phyloP scores from a whole-genome alignment of 2,888 invertebrate species.

The Criorhina ranunculi region DNA sequence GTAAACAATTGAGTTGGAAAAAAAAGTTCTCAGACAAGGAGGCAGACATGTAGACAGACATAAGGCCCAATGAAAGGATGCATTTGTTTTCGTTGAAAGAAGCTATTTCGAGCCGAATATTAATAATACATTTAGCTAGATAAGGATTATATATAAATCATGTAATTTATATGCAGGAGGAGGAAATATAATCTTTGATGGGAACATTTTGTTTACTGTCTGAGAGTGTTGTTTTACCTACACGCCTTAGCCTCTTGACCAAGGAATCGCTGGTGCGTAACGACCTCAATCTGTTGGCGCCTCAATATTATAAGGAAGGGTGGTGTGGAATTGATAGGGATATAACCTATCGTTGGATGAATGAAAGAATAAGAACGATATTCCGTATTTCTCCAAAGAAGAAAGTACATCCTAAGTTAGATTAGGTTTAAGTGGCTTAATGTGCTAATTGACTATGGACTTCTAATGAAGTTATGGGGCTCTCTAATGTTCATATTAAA shows the following conservation, averaged over 20 bases:
- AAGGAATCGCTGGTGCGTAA: conserved; percentile 4
- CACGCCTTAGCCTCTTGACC: conserved; percentile 20
- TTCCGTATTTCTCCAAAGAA: not conserved
- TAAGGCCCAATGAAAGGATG: conserved; percentile 13
- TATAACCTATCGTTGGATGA: not conserved
- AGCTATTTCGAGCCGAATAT: conserved; percentile 52
- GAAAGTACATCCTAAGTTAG: not conserved
- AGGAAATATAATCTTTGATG: conserved; percentile 12
- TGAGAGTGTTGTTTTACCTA: conserved; percentile 36
- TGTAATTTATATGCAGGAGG: conserved; percentile 11
- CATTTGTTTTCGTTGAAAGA: conserved; percentile 39
- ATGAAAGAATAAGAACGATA: too few relatives aligned
- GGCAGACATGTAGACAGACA: conserved; percentile 23
- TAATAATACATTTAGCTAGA: conserved; percentile 61
- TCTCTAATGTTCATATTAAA: too few relatives aligned
- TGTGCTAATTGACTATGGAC: too few relatives aligned
- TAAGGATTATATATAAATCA: conserved; percentile 33
- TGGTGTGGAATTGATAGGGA: not conserved
- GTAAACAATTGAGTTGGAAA: conserved; percentile 39
- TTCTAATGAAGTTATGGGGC: too few relatives aligned
- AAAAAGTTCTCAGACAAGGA: conserved; percentile 16
- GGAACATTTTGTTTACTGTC: conserved; percentile 68
- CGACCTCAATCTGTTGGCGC: conserved; percentile 51
- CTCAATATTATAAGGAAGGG: not conserved
- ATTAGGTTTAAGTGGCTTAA: too few relatives aligned